Evolutionary conservation across 2,113 vertebrate genomes (phyloP).

Genomic region (Xiphophorus maculatus): DNA sequence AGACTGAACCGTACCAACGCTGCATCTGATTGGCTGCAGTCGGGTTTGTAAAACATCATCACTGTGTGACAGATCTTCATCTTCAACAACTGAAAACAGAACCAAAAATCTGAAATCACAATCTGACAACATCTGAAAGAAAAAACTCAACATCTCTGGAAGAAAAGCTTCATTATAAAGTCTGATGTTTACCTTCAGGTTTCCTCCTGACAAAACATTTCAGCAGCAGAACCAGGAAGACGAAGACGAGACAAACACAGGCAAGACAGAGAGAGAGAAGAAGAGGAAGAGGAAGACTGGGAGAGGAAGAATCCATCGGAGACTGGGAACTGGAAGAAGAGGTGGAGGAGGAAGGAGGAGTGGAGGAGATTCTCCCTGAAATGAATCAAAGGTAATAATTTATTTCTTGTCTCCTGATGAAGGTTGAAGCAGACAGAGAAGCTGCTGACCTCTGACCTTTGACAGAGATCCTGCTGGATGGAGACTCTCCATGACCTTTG

Average conservation of each 20-base stretch:
- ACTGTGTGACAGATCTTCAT: too few relatives aligned
- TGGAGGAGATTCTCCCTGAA: background rate
- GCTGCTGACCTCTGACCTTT: background rate
- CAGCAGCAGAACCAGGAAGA: background rate
- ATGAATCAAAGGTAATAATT: background rate
- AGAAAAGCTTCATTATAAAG: too few relatives aligned
- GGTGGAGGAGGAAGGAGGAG: background rate
- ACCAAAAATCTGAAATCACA: too few relatives aligned
- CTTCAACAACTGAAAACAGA: too few relatives aligned
- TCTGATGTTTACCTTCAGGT: background rate
- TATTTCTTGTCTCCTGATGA: background rate
- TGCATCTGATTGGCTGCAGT: too few relatives aligned
- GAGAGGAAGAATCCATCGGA: too few relatives aligned
- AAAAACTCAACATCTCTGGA: too few relatives aligned
- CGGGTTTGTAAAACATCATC: too few relatives aligned
- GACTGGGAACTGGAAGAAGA: too few relatives aligned
- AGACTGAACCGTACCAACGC: too few relatives aligned
- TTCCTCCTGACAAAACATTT: background rate
- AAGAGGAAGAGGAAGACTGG: background rate
- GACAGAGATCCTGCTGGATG: slow-evolving; percentile 9
- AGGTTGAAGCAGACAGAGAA: background rate
- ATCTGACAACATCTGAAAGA: too few relatives aligned
- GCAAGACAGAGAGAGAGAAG: background rate
- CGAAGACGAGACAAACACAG: background rate
- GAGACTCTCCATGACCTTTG: slow-evolving; percentile 10